These are phyloP conservation scores for Xylota segnis DNA, from an alignment of 2,888 invertebrate genomes.

Conservation along the genomic window DNA sequence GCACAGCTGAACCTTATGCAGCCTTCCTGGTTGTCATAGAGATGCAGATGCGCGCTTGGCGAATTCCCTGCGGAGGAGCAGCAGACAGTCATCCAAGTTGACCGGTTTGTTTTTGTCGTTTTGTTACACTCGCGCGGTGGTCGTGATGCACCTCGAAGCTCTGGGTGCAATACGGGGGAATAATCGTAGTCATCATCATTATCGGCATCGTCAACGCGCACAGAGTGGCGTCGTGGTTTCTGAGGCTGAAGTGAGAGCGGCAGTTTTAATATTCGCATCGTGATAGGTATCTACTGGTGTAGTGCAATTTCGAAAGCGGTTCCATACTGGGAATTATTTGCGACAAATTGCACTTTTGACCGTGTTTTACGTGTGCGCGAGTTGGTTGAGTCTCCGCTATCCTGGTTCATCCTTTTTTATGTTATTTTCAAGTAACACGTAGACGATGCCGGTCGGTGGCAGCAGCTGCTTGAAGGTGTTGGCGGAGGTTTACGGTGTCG, in stretches of 20 bases:
- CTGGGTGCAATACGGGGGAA: conserved; percentile 61
- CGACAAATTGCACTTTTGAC: conserved; percentile 75
- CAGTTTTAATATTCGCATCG: conserved; percentile 61
- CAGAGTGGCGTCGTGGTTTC: conserved; percentile 33
- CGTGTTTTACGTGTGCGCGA: conserved; percentile 53
- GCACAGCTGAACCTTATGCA: not conserved
- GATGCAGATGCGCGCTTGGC: conserved; percentile 44
- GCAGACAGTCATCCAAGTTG: not conserved
- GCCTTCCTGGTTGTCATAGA: conserved; percentile 28
- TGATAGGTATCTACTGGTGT: conserved; percentile 65
- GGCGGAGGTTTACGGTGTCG: conserved; percentile 32
- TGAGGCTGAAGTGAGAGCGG: conserved; percentile 39
- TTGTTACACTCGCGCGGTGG: conserved; percentile 18
- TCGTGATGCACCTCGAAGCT: conserved; percentile 54
- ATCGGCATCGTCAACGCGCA: conserved; percentile 69
- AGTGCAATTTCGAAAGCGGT: conserved; percentile 64
- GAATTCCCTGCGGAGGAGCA: conserved; percentile 22
- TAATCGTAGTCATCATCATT: conserved; percentile 71
- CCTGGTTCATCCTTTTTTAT: conserved; percentile 60
- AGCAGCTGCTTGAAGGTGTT: conserved; percentile 26
- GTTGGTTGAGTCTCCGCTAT: conserved; percentile 4
- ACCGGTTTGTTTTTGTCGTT: conserved; percentile 49
- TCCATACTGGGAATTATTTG: conserved; percentile 64
- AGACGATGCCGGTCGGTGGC: conserved; percentile 10
- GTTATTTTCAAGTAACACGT: conserved; percentile 40